Evolutionary conservation across 1,140 invertebrate species (phyloP).

Genomic region (Spodoptera frugiperda): DNA sequence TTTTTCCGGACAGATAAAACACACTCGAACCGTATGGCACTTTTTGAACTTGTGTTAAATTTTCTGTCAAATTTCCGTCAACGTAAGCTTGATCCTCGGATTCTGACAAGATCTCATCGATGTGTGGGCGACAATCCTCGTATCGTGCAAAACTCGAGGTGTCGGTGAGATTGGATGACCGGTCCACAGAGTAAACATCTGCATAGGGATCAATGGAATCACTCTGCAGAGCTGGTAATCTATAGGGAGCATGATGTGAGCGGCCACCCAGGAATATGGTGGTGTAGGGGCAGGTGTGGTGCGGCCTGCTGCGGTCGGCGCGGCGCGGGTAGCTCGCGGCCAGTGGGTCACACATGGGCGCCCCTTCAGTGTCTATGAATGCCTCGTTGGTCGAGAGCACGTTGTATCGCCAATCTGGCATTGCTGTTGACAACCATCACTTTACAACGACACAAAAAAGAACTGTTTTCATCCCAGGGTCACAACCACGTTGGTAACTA

Average conservation of each 20-base stretch:
- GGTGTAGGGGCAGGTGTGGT: slow-evolving; percentile 81
- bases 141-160: slow-evolving; percentile 85
- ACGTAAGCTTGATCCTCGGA: slow-evolving; percentile 56
- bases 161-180: slow-evolving; percentile 85
- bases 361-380: slow-evolving; percentile 74
- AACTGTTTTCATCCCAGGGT: slow-evolving; percentile 57
- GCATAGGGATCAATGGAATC: slow-evolving; percentile 74
- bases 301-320: slow-evolving; percentile 73
- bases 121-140: slow-evolving; percentile 79
- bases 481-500: slow-evolving; percentile 30
- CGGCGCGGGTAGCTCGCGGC: slow-evolving; percentile 80
- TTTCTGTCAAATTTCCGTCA: slow-evolving; percentile 62
- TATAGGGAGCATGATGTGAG: slow-evolving; percentile 67
- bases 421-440: slow-evolving; percentile 78
- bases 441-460: slow-evolving; percentile 47
- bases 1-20: slow-evolving; percentile 79
- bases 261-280: slow-evolving; percentile 79
- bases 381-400: slow-evolving; percentile 85
- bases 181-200: slow-evolving; percentile 81
- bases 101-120: slow-evolving; percentile 68
- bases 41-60: slow-evolving; percentile 78
- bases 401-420: slow-evolving; percentile 86
- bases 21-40: slow-evolving; percentile 81
- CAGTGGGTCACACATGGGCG: slow-evolving; percentile 70
- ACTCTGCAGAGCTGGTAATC: slow-evolving; percentile 67